Evolutionary conservation across 2,888 invertebrate genomes (phyloP), one percentile per base, ranked within the genome.

Genomic region (Mythimna loreyi): DNA sequence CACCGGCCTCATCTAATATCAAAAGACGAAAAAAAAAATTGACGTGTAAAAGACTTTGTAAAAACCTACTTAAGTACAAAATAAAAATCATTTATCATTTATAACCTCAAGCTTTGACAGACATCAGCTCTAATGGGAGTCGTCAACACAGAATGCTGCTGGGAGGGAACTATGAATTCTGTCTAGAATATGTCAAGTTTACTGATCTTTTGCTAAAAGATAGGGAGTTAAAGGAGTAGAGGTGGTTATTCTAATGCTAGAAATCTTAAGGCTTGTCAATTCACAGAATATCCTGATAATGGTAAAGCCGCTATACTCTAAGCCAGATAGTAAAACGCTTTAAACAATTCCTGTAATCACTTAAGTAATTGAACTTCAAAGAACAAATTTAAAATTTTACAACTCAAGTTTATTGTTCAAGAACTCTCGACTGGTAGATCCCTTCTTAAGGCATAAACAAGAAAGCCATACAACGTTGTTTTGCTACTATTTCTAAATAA

Each of bases 391-490:
- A 36, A 43, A 6, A 43, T 72, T 61, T 49, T 25, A 50, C 50
- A 64, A 28, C 19, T 30, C 0, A 45, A 33, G 16, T 53, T 40
- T n/a, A 50, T 56, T 71, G 13, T 52, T 28, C 13, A 57, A 73
- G 74, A 55, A 40, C 28, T 28, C 55, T 55, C 19, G 21, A 23
- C 25, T 33, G 55, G 16, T 36, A 68, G n/a, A 57, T 47, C 33
- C 28, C 13, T 61, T 19, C 55, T 53, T 63, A 69, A 43, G 36
- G 33, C 53, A 45, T 69, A 69, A 55, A 69, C 76, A 78, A 80
- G 61, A 67, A 84, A 82, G 81, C 83, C 76, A 56, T 83, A 85
- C 64, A 78, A 83, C 33, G 52, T 50, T 62, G 66, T 73, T 80
- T 74, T 64, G 64, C 66, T 21, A 58, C 40, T 71, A 65, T 80